Percentiles rank a stretch among this genome's conserved stretches.
Conservation (phyloP, 2,113 vertebrate genomes). For the Hassar affinis region DNA sequence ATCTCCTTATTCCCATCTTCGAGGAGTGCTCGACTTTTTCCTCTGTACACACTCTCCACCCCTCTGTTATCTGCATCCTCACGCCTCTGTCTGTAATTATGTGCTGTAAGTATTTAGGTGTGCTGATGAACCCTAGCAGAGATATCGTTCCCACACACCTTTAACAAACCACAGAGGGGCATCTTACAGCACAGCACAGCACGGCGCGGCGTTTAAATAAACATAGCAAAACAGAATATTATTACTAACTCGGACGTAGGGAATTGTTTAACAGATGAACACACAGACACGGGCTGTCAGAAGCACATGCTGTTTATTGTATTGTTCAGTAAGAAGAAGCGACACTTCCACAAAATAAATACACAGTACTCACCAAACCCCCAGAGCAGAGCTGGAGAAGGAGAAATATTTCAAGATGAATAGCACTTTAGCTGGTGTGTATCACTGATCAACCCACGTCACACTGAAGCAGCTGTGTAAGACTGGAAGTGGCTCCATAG, state of each 20-base stretch:
- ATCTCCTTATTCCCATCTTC: constrained; percentile 18
- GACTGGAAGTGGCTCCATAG: neutral
- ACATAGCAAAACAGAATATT: neutral
- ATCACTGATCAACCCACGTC: neutral
- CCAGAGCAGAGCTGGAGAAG: constrained; percentile 4
- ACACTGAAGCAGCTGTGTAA: neutral
- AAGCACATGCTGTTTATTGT: neutral
- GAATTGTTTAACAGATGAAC: neutral
- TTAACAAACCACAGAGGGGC: neutral
- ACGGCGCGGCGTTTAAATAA: neutral
- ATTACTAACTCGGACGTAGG: neutral
- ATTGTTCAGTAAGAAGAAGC: neutral
- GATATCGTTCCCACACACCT: neutral
- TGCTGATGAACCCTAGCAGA: neutral
- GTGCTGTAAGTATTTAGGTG: neutral
- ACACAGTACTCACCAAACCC: neutral
- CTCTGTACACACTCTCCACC: constrained; percentile 37
- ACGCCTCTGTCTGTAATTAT: constrained; percentile 29
- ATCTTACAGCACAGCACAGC: neutral
- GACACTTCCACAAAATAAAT: neutral
- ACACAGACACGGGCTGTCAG: neutral
- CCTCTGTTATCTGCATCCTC: constrained; percentile 21
- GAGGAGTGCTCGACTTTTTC: constrained; percentile 17
- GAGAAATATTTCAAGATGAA: neutral
- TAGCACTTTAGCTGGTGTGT: neutral